Evolutionary conservation across 2,113 vertebrate species (phyloP).

Genomic region (Xenopus borealis): DNA sequence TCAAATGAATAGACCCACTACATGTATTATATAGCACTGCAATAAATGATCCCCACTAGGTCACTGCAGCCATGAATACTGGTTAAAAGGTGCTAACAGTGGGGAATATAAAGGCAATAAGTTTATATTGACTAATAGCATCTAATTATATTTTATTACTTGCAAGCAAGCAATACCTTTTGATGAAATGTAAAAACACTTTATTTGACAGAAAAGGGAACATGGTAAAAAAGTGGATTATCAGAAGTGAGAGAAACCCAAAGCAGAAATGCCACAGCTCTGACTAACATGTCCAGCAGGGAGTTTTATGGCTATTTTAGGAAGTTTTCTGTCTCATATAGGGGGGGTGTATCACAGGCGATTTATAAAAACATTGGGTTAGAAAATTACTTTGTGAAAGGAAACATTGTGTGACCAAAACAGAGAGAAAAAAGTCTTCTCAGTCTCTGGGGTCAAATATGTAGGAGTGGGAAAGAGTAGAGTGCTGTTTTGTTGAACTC

Average conservation of each 20-base stretch:
- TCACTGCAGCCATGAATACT: too few relatives aligned
- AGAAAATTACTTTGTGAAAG: conserved; percentile 29
- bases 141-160: too few relatives aligned
- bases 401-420: conserved; percentile 35
- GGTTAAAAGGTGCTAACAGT: too few relatives aligned
- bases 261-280: conserved; percentile 36
- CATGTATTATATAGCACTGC: too few relatives aligned
- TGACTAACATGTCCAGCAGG: conserved; percentile 34
- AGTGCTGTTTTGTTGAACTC: too few relatives aligned
- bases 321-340: conserved; percentile 41
- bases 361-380: conserved; percentile 26
- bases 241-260: background rate
- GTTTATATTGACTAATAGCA: too few relatives aligned
- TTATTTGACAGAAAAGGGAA: background rate
- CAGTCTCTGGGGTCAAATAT: conserved; percentile 19
- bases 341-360: conserved; percentile 36
- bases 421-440: background rate
- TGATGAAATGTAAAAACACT: too few relatives aligned
- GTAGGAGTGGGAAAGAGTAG: conserved; percentile 32
- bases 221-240: conserved; percentile 14
- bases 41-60: too few relatives aligned
- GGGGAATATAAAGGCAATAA: too few relatives aligned
- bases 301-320: conserved; percentile 42
- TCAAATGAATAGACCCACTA: too few relatives aligned
- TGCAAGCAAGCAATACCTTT: too few relatives aligned